Evolutionary conservation across 2,797 vertebrate species (phyloP).

Genomic region (Echeneis naucrates): DNA sequence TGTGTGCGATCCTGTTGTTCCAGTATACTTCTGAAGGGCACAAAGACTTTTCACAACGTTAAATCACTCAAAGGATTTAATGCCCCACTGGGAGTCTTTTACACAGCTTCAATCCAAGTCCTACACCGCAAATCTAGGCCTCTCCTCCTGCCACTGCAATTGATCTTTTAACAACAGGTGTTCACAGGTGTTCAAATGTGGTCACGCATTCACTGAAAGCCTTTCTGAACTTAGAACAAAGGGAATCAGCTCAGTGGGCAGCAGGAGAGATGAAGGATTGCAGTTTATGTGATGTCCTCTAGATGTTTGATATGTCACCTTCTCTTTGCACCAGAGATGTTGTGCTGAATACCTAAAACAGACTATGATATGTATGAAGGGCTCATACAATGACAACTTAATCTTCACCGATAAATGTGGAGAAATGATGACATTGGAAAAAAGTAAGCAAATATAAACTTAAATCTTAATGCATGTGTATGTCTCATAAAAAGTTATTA

Average conservation of each 20-base stretch:
- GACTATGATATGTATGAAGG: slow-evolving; percentile 23
- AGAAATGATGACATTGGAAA: no score
- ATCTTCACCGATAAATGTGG: no score
- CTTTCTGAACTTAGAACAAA: slow-evolving; percentile 72
- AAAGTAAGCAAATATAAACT: no score
- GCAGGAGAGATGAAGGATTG: slow-evolving; percentile 27
- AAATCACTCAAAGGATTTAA: slow-evolving; percentile 69
- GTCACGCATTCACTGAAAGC: slow-evolving; percentile 64
- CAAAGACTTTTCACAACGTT: slow-evolving; percentile 59
- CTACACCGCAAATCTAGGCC: slow-evolving; percentile 67
- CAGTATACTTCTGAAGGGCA: slow-evolving; percentile 74
- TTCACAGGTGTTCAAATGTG: slow-evolving; percentile 73
- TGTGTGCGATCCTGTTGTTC: slow-evolving; percentile 31
- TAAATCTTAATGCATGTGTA: no score
- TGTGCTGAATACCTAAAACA: slow-evolving; percentile 37
- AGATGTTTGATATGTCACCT: slow-evolving; percentile 68
- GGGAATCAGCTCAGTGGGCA: slow-evolving; percentile 65
- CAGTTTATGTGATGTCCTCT: slow-evolving; percentile 65
- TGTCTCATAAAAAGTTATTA: no score
- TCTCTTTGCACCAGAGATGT: slow-evolving; percentile 42
- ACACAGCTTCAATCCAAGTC: slow-evolving; percentile 72
- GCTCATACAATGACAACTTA: not conserved
- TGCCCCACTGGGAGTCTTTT: slow-evolving; percentile 71
- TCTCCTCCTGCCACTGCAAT: slow-evolving; percentile 68
- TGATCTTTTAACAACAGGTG: slow-evolving; percentile 76